Conservation (phyloP, 92 coral and sea anemone species). For the Umimayanthus kanabou region DNA sequence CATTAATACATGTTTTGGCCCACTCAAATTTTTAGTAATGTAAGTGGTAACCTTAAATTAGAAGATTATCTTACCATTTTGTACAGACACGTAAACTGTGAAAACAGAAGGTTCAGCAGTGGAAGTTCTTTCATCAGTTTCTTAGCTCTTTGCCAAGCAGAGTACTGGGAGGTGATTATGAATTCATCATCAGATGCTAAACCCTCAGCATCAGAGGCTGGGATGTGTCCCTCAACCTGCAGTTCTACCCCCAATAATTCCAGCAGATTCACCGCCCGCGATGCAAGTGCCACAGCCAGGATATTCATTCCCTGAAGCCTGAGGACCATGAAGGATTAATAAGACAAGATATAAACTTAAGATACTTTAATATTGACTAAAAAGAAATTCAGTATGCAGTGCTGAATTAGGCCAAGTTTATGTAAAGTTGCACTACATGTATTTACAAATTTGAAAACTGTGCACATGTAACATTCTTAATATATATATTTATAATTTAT, state of each 20-base stretch:
- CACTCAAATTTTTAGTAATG: too few species aligned
- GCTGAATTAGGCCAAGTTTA: too few species aligned
- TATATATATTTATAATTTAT: too few species aligned
- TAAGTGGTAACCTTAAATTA: too few species aligned
- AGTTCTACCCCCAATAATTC: conserved; percentile 83
- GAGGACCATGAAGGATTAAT: background rate
- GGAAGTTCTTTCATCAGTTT: conserved; percentile 72
- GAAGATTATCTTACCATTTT: conserved; percentile 62
- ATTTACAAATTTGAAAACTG: too few species aligned
- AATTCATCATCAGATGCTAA: conserved; percentile 52
- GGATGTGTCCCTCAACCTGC: conserved; percentile 77
- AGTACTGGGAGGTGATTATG: conserved; percentile 70
- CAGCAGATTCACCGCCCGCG: conserved; percentile 73
- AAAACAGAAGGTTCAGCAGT: conserved; percentile 65
- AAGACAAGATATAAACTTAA: background rate
- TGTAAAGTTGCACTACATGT: too few species aligned
- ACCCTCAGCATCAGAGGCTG: conserved; percentile 54
- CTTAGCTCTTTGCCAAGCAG: conserved; percentile 86
- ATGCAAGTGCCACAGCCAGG: conserved; percentile 75
- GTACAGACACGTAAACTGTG: conserved; percentile 77
- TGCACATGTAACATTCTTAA: too few species aligned
- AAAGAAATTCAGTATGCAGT: too few species aligned
- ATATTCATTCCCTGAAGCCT: conserved; percentile 88
- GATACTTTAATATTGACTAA: too few species aligned
- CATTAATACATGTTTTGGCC: too few species aligned